These are phyloP conservation scores for Sphaerophoria taeniata DNA, from an alignment of 2,888 invertebrate genomes.

Conservation along the genomic window DNA sequence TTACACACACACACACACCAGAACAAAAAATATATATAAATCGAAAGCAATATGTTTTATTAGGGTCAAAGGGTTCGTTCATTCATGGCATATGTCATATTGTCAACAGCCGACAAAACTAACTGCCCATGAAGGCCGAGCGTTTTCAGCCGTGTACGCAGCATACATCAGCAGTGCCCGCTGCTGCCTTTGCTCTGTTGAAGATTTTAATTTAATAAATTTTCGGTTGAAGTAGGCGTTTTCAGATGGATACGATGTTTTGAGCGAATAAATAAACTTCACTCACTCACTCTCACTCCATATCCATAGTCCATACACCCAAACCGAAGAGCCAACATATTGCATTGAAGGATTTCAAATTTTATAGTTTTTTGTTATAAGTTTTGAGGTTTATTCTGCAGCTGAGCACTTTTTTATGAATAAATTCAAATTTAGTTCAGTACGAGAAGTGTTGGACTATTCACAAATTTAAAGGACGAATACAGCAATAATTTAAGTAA, in stretches of 20 bases:
- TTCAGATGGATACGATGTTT: constrained; percentile 19
- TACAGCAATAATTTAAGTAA: too few species aligned
- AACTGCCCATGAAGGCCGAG: constrained; percentile 53
- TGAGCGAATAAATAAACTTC: not conserved
- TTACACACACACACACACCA: not conserved
- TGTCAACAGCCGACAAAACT: constrained; percentile 71
- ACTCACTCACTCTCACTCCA: not conserved
- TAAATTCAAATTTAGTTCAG: too few species aligned
- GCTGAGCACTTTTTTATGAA: too few species aligned
- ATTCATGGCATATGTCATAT: constrained; percentile 70
- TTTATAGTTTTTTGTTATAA: constrained; percentile 25
- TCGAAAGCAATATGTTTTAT: constrained; percentile 56
- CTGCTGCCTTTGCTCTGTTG: too few species aligned
- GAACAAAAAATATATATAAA: constrained; percentile 11
- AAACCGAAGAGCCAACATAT: not conserved
- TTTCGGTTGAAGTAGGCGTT: constrained; percentile 21
- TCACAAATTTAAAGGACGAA: too few species aligned
- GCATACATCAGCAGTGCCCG: too few species aligned
- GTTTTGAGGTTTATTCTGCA: too few species aligned
- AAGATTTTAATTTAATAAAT: constrained; percentile 67
- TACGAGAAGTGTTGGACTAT: too few species aligned
- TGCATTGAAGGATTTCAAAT: not conserved
- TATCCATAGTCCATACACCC: too few species aligned
- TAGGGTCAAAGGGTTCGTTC: constrained; percentile 68
- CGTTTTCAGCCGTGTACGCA: not conserved